Evolutionary conservation across 2,113 vertebrate genomes (phyloP).

Genomic region (Cyanistes caeruleus): DNA sequence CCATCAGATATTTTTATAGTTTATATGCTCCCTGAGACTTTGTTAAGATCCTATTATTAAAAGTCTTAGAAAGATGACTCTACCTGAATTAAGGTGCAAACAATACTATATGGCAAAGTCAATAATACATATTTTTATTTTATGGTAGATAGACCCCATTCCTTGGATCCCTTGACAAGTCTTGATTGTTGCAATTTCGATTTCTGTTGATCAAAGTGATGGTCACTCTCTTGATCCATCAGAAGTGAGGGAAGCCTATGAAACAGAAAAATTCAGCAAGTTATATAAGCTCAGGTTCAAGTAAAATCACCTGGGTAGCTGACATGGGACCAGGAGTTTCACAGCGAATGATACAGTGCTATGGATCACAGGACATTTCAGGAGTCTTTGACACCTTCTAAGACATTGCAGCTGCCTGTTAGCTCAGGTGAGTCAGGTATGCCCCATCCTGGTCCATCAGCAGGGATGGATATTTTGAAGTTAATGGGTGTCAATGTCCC

Average conservation of each 20-base stretch:
- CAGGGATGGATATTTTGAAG: neutral
- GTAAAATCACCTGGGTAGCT: neutral
- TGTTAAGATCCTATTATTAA: neutral
- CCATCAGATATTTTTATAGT: neutral
- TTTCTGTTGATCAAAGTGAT: neutral
- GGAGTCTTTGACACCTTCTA: neutral
- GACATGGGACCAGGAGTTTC: neutral
- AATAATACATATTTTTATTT: neutral
- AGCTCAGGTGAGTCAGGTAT: neutral
- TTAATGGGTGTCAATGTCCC: neutral
- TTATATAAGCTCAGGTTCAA: rapidly evolving
- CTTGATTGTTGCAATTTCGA: neutral
- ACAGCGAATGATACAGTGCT: rapidly evolving
- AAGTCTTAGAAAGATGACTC: neutral
- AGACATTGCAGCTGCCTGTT: neutral
- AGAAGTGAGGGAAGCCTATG: neutral
- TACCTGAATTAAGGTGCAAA: neutral
- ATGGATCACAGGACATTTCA: too few species aligned
- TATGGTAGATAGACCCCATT: neutral
- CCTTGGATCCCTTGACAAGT: neutral
- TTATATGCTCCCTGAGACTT: neutral
- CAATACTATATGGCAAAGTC: too few species aligned
- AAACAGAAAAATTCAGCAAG: neutral
- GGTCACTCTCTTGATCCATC: neutral
- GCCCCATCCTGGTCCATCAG: neutral